Evolutionary conservation across 1,140 invertebrate genomes (phyloP).

Genomic region (Lerema accius): DNA sequence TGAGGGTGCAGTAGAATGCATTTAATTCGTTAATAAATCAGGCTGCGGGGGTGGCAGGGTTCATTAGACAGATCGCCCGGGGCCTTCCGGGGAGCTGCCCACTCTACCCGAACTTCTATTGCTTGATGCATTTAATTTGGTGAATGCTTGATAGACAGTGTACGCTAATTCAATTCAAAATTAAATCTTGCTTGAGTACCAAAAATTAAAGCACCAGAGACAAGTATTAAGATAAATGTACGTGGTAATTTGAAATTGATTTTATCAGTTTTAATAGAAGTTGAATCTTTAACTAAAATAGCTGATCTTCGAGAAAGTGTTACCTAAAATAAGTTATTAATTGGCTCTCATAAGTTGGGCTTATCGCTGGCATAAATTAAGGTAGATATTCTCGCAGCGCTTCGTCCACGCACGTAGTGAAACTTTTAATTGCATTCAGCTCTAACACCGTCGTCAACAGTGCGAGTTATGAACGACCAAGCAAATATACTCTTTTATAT

Average conservation of each 20-base stretch:
- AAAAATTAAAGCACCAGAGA: background rate
- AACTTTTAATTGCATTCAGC: slow-evolving; percentile 82
- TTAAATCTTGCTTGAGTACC: slow-evolving; percentile 5
- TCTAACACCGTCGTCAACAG: slow-evolving; percentile 76
- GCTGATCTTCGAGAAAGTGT: slow-evolving; percentile 60
- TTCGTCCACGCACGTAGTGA: slow-evolving; percentile 78
- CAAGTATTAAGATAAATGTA: too few species aligned
- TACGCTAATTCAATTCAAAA: slow-evolving; percentile 46
- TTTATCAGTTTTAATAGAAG: slow-evolving; percentile 22
- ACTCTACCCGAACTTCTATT: slow-evolving; percentile 62
- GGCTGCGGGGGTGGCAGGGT: slow-evolving; percentile 70
- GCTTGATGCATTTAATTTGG: slow-evolving; percentile 73
- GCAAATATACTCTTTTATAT: slow-evolving; percentile 32
- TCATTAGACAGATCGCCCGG: slow-evolving; percentile 79
- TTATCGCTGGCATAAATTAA: slow-evolving; percentile 80
- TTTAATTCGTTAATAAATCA: slow-evolving; percentile 83
- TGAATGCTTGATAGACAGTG: slow-evolving; percentile 42
- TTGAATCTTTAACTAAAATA: slow-evolving; percentile 44
- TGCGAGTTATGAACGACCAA: slow-evolving; percentile 65
- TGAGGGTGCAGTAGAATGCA: slow-evolving; percentile 78
- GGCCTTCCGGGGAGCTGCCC: slow-evolving; percentile 74
- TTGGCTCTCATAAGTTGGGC: slow-evolving; percentile 77
- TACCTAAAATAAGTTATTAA: slow-evolving; percentile 79
- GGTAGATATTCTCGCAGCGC: slow-evolving; percentile 69
- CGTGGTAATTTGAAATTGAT: too few species aligned